phyloP scores from a whole-genome alignment of 2,113 vertebrate genomes.

The Felis chaus region DNA sequence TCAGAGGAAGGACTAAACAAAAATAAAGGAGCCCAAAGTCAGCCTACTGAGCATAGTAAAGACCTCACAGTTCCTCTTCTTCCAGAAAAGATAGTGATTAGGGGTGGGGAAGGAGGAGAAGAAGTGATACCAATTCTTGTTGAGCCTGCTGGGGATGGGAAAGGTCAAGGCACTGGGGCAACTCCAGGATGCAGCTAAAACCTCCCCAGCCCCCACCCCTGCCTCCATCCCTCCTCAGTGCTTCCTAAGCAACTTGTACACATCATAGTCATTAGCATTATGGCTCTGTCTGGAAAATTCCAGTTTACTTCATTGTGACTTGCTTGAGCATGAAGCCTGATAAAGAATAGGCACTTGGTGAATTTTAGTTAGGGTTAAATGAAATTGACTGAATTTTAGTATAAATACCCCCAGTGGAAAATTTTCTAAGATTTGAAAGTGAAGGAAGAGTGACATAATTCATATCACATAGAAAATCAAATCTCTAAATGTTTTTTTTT shows the following conservation, averaged over 20 bases:
- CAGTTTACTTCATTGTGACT: neutral
- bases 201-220: accelerated
- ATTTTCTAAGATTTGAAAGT: neutral
- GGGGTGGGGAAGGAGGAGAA: neutral
- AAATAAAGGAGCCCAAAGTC: neutral
- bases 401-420: neutral
- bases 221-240: neutral
- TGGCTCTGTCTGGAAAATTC: neutral
- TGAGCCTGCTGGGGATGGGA: neutral
- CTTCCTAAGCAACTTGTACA: neutral
- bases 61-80: no score
- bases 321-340: neutral
- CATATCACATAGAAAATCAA: neutral
- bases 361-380: neutral
- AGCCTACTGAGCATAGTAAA: neutral
- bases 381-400: neutral
- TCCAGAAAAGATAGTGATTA: neutral
- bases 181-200: neutral
- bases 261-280: accelerated
- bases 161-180: neutral
- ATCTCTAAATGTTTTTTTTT: neutral
- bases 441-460: neutral
- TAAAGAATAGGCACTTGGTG: neutral
- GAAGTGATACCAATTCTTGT: no score
- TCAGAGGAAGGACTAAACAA: neutral